These are phyloP conservation scores for Nycticryphes semicollaris DNA, from an alignment of 2,113 vertebrate species.

Conservation along the genomic window DNA sequence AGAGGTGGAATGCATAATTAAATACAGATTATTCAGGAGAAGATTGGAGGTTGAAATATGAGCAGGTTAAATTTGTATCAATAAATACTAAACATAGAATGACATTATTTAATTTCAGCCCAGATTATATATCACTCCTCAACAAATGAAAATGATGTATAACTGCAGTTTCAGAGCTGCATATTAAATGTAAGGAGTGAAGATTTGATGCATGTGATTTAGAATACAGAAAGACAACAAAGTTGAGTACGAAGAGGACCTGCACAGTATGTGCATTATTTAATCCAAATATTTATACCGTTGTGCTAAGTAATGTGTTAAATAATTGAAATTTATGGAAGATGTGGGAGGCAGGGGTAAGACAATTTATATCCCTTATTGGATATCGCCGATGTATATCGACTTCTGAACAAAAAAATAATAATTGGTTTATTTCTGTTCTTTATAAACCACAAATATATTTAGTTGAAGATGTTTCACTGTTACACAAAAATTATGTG, in stretches of 20 bases:
- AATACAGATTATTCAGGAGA: constrained; percentile 47
- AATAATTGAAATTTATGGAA: neutral
- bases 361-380: neutral
- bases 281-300: neutral
- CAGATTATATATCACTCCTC: constrained; percentile 47
- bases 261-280: neutral
- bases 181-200: constrained; percentile 26
- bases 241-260: neutral
- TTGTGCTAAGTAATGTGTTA: neutral
- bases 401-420: neutral
- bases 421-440: neutral
- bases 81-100: constrained; percentile 65
- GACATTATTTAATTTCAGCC: constrained; percentile 59
- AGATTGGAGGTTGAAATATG: constrained; percentile 59
- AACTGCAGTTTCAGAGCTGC: constrained; percentile 39
- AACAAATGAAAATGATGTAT: constrained; percentile 65
- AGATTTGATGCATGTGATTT: constrained; percentile 38
- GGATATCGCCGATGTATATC: neutral
- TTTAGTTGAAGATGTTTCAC: neutral
- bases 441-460: neutral
- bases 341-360: neutral
- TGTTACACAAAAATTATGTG: neutral
- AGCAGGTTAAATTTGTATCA: constrained; percentile 66
- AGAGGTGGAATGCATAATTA: constrained; percentile 69
- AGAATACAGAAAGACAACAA: constrained; percentile 21